These are phyloP conservation scores for Hemiprocne comata DNA, from an alignment of 2,113 vertebrate species.

Conservation along the genomic window DNA sequence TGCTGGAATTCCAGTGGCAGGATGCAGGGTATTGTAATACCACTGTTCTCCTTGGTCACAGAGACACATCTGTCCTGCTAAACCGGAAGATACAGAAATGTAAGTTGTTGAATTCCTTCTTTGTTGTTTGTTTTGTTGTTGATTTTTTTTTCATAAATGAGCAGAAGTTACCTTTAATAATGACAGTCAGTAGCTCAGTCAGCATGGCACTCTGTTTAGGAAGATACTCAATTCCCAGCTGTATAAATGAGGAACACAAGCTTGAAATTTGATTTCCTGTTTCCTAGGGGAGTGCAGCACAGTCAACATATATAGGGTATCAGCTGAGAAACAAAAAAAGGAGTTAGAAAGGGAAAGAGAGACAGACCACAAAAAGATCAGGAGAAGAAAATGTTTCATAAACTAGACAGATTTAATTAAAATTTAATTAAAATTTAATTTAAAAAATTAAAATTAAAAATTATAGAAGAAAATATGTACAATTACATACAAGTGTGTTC, in stretches of 20 bases:
- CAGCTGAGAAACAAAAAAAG: background rate
- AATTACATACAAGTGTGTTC: no score
- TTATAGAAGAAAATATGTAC: no score
- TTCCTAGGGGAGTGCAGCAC: background rate
- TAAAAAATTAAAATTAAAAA: no score
- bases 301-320: background rate
- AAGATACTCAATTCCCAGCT: background rate
- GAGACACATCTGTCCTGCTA: background rate
- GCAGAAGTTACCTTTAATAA: background rate
- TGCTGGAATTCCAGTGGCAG: background rate
- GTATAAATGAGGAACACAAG: accelerated
- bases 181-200: background rate
- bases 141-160: background rate
- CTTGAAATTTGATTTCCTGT: background rate
- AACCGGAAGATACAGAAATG: background rate
- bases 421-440: no score
- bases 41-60: background rate
- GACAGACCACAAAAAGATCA: background rate
- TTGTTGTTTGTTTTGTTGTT: background rate
- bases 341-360: background rate
- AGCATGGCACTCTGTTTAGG: background rate
- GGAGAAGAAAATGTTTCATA: background rate
- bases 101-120: background rate
- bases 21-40: background rate
- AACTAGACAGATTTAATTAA: no score